Evolutionary conservation across 2,797 vertebrate species (phyloP).

Genomic region (Microhierax caerulescens): DNA sequence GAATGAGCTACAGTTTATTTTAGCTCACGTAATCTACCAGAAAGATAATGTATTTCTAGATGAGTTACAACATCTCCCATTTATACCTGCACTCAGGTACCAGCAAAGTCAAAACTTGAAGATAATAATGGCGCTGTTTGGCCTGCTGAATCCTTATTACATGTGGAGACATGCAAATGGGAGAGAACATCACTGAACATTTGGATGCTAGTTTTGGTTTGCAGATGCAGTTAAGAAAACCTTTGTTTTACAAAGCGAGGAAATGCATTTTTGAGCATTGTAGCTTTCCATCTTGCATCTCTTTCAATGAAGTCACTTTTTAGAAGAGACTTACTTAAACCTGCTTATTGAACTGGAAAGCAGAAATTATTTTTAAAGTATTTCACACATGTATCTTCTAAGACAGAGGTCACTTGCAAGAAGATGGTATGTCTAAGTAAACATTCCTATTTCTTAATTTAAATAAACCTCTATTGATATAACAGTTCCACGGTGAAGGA

Average conservation of each 20-base stretch:
- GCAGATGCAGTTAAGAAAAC: neutral
- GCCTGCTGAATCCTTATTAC: neutral
- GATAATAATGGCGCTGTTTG: neutral
- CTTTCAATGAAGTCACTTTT: neutral
- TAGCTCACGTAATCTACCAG: neutral
- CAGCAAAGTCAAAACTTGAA: slow-evolving; percentile 13
- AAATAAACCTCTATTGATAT: neutral
- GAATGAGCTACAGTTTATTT: neutral
- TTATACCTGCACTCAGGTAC: neutral
- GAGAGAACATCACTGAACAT: neutral
- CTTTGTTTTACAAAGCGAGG: neutral
- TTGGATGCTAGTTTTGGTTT: neutral
- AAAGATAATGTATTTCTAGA: neutral
- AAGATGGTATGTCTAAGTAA: neutral
- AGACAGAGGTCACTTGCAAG: neutral
- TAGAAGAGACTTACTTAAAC: neutral
- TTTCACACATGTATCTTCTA: neutral
- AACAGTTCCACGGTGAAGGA: neutral
- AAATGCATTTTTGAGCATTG: neutral
- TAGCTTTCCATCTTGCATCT: neutral
- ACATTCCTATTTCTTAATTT: neutral
- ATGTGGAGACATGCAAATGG: neutral
- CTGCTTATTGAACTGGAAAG: neutral
- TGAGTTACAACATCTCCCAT: neutral
- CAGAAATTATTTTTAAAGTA: neutral